Conservation (phyloP, 2,113 vertebrate species). For the Lontra canadensis region DNA sequence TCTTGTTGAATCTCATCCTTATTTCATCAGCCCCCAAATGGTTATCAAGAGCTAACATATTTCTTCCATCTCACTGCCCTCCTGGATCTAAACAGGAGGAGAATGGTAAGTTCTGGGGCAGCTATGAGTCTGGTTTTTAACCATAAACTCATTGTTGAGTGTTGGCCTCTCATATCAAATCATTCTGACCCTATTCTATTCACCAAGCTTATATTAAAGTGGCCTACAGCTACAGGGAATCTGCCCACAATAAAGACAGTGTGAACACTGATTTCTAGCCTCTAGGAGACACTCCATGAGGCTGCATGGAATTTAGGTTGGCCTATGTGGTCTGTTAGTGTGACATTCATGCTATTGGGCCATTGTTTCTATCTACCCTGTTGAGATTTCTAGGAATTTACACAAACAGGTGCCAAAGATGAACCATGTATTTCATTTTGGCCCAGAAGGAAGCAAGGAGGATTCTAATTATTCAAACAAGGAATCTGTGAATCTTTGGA, state of each 20-base stretch:
- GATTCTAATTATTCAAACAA: slow-evolving; percentile 37
- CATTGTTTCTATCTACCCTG: neutral
- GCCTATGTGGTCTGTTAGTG: neutral
- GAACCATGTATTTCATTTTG: neutral
- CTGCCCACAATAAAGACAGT: neutral
- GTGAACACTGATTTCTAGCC: neutral
- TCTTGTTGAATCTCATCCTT: neutral
- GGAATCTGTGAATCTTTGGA: slow-evolving; percentile 5
- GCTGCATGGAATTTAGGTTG: neutral
- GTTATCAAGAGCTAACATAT: neutral
- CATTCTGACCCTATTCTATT: slow-evolving; percentile 3
- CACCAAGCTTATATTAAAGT: neutral
- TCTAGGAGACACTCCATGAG: neutral
- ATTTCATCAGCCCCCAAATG: neutral
- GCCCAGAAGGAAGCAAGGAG: neutral
- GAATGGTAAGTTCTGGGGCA: neutral
- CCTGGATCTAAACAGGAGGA: neutral
- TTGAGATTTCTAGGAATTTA: neutral
- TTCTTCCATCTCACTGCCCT: neutral
- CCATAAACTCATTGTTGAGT: neutral
- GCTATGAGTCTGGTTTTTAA: neutral
- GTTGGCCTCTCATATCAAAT: neutral
- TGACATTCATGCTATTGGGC: too few species aligned
- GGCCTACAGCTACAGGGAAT: neutral
- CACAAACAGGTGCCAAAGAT: neutral